Evolutionary conservation across 2,888 invertebrate species (phyloP).

Genomic region (Brachylomia viminalis): DNA sequence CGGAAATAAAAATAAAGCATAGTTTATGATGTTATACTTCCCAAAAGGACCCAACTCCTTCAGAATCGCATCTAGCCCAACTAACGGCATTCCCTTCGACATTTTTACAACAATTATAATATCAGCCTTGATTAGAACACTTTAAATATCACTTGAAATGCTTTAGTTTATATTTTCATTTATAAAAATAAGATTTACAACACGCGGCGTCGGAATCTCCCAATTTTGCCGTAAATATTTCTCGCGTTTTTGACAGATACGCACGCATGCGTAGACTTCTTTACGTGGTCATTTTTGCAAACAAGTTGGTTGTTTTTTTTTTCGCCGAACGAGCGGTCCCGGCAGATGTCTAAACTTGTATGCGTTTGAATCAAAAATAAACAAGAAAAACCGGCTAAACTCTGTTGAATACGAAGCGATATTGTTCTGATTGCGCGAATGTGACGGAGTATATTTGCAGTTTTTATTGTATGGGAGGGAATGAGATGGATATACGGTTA

Average conservation of each 20-base stretch:
- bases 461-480: slow-evolving; percentile 14
- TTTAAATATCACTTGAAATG: slow-evolving; percentile 42
- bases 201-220: slow-evolving; percentile 24
- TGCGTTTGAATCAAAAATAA: slow-evolving; percentile 68
- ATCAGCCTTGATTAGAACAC: slow-evolving; percentile 67
- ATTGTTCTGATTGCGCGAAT: slow-evolving; percentile 49
- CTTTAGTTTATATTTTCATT: slow-evolving; percentile 52
- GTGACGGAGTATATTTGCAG: slow-evolving; percentile 20
- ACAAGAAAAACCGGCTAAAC: slow-evolving; percentile 67
- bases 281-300: slow-evolving; percentile 40
- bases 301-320: slow-evolving; percentile 30
- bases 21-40: slow-evolving; percentile 84
- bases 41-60: slow-evolving; percentile 85
- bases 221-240: slow-evolving; percentile 31
- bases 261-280: slow-evolving; percentile 62
- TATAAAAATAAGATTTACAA: slow-evolving; percentile 48
- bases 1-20: slow-evolving; percentile 83
- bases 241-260: slow-evolving; percentile 53
- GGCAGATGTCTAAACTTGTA: slow-evolving; percentile 60
- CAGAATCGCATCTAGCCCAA: slow-evolving; percentile 82
- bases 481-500: slow-evolving; percentile 22
- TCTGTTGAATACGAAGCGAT: slow-evolving; percentile 27
- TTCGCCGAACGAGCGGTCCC: slow-evolving; percentile 41
- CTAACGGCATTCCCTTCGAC: slow-evolving; percentile 70
- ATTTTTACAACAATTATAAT: slow-evolving; percentile 70